Base-by-base conservation (phyloP, 92 coral and sea anemone genomes). In the Montipora capitata region DNA sequence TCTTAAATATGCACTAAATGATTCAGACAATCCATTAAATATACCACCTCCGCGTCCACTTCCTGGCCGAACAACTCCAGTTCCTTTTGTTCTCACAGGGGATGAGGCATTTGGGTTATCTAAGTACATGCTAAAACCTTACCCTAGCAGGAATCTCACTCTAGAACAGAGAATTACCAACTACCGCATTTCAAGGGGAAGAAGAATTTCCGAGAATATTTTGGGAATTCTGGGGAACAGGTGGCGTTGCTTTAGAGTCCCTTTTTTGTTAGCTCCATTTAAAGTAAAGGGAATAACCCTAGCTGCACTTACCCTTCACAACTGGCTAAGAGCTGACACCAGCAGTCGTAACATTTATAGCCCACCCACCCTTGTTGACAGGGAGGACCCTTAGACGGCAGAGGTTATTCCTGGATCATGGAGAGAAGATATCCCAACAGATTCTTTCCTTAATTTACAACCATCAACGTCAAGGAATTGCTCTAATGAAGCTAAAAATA, bases 31-130 rank as follows among this genome's bases (percentile, higher is more conserved):
- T 18, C 93, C 90, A n/a, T 72, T 84, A 1, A 69, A 85, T 85
- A 52, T 90, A 69, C 93, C 90, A 43, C 82, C 78, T 44, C 75
- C 86, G 14, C 72, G 58, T 16, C 87, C 90, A 14, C 64, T 84
- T 40, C 90, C 90, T 20, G 93, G 93, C 10, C 10, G 90, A 40
- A 57, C 68, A 8, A 43, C 2, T 4, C 80, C 94, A 10, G 83
- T 85, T 12, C 94, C 94, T n/a, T 84, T 85, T 80, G 94, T 90
- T 44, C 80, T 85, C 9, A 90, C 93, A 44, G 89, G 89, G 52
- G 89, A 90, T 78, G 86, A 84, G 71, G 89, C 93, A 12, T 84
- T 90, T 71, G 64, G 79, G n/a, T 78, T 90, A 58, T 15, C 85
- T 1, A 77, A 68, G 40, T 62, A 90, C 43, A 78, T 90, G 86